A percentile compares a stretch with the other conserved stretches of the same genome.
Conservation (phyloP, 2,888 invertebrate species). For the Amblyteles armatorius region DNA sequence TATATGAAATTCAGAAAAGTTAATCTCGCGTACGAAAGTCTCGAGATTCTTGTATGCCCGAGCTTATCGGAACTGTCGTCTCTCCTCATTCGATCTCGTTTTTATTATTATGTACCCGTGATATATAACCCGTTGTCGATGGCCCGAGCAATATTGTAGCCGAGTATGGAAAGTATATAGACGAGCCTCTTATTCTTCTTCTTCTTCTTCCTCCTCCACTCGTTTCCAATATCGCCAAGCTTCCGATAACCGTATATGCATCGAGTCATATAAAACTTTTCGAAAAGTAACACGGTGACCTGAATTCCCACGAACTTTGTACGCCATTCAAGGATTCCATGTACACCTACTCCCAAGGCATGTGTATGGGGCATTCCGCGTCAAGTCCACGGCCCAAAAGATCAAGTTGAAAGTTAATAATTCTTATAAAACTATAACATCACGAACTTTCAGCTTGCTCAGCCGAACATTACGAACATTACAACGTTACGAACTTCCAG, state of each 20-base stretch:
- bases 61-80: conserved; percentile 7
- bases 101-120: background rate
- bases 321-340: conserved; percentile 48
- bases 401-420: too few relatives aligned
- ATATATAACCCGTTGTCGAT: conserved; percentile 8
- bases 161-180: conserved; percentile 27
- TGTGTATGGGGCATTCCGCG: background rate
- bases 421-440: too few relatives aligned
- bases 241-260: conserved; percentile 25
- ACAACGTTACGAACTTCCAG: too few relatives aligned
- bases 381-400: too few relatives aligned
- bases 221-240: conserved; percentile 47
- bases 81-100: background rate
- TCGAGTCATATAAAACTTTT: conserved; percentile 57
- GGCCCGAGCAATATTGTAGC: conserved; percentile 40
- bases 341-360: conserved; percentile 49
- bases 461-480: too few relatives aligned
- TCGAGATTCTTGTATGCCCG: background rate
- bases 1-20: background rate
- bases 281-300: conserved; percentile 62
- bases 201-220: conserved; percentile 9
- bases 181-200: conserved; percentile 7
- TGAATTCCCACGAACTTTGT: conserved; percentile 47
- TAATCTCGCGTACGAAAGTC: background rate
- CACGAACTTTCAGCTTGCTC: too few relatives aligned